Base-by-base conservation (phyloP, 2,113 vertebrate species). In the Podarcis muralis region DNA sequence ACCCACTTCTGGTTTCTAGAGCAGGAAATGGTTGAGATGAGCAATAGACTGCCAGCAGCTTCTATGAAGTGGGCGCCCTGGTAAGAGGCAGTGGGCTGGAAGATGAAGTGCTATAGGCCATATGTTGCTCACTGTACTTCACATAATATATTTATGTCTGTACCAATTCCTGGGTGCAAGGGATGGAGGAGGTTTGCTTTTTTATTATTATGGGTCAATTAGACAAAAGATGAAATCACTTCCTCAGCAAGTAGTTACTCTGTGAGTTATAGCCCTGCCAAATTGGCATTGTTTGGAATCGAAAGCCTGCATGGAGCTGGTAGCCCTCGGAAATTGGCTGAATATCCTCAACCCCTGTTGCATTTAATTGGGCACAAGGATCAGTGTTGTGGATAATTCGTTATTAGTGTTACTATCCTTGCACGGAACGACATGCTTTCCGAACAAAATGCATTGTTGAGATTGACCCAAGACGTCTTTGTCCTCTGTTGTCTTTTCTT, bases 231-330 rank as follows among this genome's bases (percentile, higher is more conserved):
- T 37, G 25, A 53, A 59, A 75, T 30, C n/a, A 53, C 27, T 79
- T 72, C 32, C 22, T 62, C 43, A 27, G 66, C 27, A 62, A 84
- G 27, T 68, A 53, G 15, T 71, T 68, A 35, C 59, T 23, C 11
- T 48, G 32, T 83, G 62, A 30, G 57, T 35, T 69, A 15, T 25
- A 72, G 15, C 69, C 27, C 13, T 53, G 57, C 81, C 1, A 0
- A 66, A 20, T 27, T 1, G 0, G 0, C 83, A 3, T 27, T 27
- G 0, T 57, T 48, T 1, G 0, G 86, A 57, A 75, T 37, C 32
- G 40, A 0, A 3, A 2, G 57, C 7, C 85, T 72, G 0, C 40
- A 75, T 2, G 3, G 6, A 0, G 22, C 53, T 84, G 32, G 71
- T 72, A 53, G 3, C 13, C 2, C 65, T 66, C 59, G 0, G 6